These are phyloP conservation scores for Urocolius indicus DNA, from an alignment of 2,113 vertebrate genomes.

Conservation along the genomic window DNA sequence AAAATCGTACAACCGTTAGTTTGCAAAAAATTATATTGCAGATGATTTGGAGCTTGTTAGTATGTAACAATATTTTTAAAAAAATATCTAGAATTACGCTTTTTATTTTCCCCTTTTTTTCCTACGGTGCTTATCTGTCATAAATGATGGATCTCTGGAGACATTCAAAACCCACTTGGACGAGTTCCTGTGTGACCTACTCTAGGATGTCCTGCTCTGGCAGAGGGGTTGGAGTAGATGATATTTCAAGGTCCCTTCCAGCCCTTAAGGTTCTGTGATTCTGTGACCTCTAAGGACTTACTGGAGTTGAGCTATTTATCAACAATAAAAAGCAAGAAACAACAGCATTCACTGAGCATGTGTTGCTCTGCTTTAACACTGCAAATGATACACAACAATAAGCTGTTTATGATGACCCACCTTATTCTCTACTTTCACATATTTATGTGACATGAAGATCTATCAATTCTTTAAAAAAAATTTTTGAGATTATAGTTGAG, in stretches of 20 bases:
- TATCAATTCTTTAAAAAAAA: not conserved
- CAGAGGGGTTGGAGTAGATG: too few species aligned
- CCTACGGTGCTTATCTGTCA: rapidly evolving
- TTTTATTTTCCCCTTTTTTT: not conserved
- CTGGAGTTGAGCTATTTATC: not conserved
- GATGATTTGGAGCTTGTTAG: not conserved
- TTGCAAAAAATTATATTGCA: not conserved
- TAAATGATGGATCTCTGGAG: not conserved
- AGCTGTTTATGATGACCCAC: not conserved
- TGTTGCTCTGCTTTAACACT: not conserved
- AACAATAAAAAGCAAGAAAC: not conserved
- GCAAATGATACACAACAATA: not conserved
- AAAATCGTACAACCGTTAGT: not conserved
- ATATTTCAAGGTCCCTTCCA: too few species aligned
- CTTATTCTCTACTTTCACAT: not conserved
- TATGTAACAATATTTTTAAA: not conserved
- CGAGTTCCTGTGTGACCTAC: too few species aligned
- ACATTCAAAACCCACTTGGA: too few species aligned
- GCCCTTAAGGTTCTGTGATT: too few species aligned
- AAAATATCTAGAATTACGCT: not conserved
- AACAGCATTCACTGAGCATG: not conserved
- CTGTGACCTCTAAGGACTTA: not conserved
- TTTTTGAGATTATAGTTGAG: too few species aligned
- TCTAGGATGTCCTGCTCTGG: too few species aligned
- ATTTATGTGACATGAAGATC: not conserved